Conservation (phyloP, 2,888 invertebrate species). For the Aporophyla lueneburgensis region DNA sequence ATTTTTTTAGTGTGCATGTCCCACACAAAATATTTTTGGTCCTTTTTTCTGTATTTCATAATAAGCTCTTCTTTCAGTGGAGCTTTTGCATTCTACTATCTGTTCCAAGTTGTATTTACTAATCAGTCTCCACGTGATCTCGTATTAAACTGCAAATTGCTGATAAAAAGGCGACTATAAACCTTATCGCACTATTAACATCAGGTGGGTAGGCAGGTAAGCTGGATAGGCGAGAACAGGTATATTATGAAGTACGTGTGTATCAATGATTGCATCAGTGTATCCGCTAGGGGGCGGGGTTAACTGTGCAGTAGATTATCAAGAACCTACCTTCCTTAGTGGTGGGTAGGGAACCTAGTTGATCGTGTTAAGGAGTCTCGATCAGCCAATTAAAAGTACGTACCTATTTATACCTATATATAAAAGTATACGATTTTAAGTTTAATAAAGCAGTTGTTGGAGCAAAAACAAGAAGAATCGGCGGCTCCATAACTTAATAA, state of each 20-base stretch:
- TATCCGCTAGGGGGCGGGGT: slow-evolving; percentile 54
- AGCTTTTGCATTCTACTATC: neutral
- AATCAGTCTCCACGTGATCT: slow-evolving; percentile 29
- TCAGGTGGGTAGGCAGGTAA: slow-evolving; percentile 51
- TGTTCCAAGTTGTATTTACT: neutral
- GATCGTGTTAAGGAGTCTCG: neutral
- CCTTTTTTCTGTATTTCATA: neutral
- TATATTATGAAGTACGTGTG: slow-evolving; percentile 50
- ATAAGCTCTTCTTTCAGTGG: too few species aligned
- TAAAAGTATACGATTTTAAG: neutral
- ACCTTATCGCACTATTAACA: slow-evolving; percentile 55
- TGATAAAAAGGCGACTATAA: slow-evolving; percentile 56
- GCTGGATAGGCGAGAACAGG: slow-evolving; percentile 48
- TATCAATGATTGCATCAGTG: slow-evolving; percentile 56
- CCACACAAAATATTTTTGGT: neutral
- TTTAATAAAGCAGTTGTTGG: neutral
- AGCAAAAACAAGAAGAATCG: slow-evolving; percentile 2
- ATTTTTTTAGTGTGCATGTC: neutral
- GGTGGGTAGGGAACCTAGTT: neutral
- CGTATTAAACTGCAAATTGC: slow-evolving; percentile 48
- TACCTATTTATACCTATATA: too few species aligned
- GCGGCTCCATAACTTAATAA: slow-evolving; percentile 17
- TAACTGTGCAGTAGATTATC: slow-evolving; percentile 51
- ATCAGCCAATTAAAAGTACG: neutral
- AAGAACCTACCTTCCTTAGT: slow-evolving; percentile 21